Base-by-base conservation (phyloP, 2,888 invertebrate species). In the Ligdia adustata region DNA sequence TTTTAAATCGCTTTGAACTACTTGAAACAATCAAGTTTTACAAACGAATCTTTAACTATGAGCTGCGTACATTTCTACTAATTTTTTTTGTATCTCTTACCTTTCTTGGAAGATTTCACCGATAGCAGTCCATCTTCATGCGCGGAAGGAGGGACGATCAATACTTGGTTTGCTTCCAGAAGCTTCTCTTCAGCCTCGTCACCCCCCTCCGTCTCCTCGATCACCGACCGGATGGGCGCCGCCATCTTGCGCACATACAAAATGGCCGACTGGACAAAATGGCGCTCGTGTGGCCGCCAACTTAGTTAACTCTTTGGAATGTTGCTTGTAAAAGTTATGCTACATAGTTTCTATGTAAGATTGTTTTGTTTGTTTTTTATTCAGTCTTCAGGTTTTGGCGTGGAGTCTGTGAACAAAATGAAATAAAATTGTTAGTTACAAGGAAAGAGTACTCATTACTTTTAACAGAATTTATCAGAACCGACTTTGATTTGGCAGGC, bases 81-180 rank as follows among this genome's bases (percentile, higher is more conserved):
- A n/a, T n/a, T n/a, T n/a, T n/a, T n/a, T n/a, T n/a, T n/a, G n/a
- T n/a, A n/a, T n/a, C n/a, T n/a, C 73, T 66, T n/a, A 89, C 89
- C 89, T 75, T 88, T 89, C 52, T 89, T 89, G 1, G 86, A 86
- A 24, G 86, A 82, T 57, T 88, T 88, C 1, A 72, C 72, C 0
- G 85, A 64, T 3, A 82, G 46, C 12, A 75, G 7, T 0, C 67
- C 75, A 0, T 66, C 75, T 3, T 80, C 80, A 1, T 12, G 22
- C 26, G 27, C 38, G 7, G 50, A 26, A 2, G 58, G 47, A 1
- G 79, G 75, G 9, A 82, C 71, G 1, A 83, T 56, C 16, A 76
- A 7, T 34, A 75, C 73, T 49, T 67, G 66, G 16, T 76, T 78
- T 1, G 53, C 64, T 0, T 75, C 75, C 28, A 89, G 49, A 1